Conservation (phyloP, 1,140 invertebrate species). For the Caenorhabditis elegans region WBcel235 BX284605.5:4432001-4432500, state of each 20-base stretch:
- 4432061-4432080: too few relatives aligned
- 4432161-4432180: not conserved
- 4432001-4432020: not conserved
- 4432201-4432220: not conserved
- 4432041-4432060: not conserved
- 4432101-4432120: not conserved
- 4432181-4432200: not conserved
- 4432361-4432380: not conserved
- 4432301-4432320: not conserved
- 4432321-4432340: too few relatives aligned
- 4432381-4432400: not conserved
- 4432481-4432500: not conserved
- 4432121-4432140: not conserved
- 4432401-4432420: not conserved
- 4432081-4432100: not conserved
- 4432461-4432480: not conserved
- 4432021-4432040: not conserved
- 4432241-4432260: not conserved
- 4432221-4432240: too few relatives aligned
- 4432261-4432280: not conserved
- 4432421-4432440: not conserved
- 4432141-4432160: not conserved
- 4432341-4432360: not conserved
- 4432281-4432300: not conserved
- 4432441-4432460: not conserved